phyloP scores from a whole-genome alignment of 64 coral and sea anemone genomes.

The Cladopsammia gracilis region DNA sequence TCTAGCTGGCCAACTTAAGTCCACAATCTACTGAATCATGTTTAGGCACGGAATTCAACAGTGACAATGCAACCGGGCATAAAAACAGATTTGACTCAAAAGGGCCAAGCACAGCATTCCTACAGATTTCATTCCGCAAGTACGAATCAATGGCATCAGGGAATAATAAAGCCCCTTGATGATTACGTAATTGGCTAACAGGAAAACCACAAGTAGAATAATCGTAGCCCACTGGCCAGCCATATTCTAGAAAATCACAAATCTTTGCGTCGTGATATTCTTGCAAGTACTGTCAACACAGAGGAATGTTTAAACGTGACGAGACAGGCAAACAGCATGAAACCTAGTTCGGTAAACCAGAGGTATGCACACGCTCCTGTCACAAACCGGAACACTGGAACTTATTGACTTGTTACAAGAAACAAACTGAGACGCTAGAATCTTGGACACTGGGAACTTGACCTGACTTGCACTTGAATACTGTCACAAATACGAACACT shows the following conservation, averaged over 20 bases:
- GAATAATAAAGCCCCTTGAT: neutral
- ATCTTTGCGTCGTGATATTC: constrained; percentile 2
- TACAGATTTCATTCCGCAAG: no score
- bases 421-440: neutral
- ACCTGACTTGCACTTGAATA: neutral
- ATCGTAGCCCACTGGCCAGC: constrained; percentile 20
- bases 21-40: neutral
- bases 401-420: neutral
- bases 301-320: constrained; percentile 25
- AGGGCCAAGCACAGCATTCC: neutral
- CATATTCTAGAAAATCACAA: constrained; percentile 29
- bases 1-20: neutral
- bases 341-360: neutral
- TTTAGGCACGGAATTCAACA: constrained; percentile 26
- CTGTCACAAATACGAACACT: neutral
- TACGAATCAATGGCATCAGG: no score
- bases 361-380: neutral
- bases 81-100: neutral
- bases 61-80: neutral
- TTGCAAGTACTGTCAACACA: constrained; percentile 6
- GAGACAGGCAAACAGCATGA: neutral
- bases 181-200: neutral
- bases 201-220: constrained; percentile 1
- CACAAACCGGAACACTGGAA: neutral
- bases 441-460: neutral